A percentile compares a stretch with the other conserved stretches of the same genome.
Evolutionary conservation across 2,797 vertebrate species (phyloP).

Genomic region (Tangara arthus): DNA sequence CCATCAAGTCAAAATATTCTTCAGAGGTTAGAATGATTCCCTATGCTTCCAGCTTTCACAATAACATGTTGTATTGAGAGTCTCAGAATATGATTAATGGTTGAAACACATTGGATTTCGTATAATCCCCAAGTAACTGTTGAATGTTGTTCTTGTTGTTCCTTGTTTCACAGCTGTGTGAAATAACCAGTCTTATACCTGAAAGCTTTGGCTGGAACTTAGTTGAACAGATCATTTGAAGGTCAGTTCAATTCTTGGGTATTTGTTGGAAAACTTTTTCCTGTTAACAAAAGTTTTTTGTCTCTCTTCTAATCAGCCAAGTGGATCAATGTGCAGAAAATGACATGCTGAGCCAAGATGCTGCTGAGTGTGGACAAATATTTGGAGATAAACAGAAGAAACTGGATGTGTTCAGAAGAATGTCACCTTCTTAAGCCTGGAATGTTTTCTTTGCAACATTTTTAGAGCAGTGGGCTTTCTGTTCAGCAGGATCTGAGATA

Average conservation of each 20-base stretch:
- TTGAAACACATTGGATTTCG: background rate
- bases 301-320: background rate
- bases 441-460: background rate
- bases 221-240: background rate
- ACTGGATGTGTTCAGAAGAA: background rate
- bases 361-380: background rate
- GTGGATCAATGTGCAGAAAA: background rate
- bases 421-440: background rate
- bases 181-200: background rate
- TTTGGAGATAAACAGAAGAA: background rate
- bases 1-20: background rate
- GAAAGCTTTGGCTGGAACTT: background rate
- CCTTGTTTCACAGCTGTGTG: background rate
- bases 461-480: background rate
- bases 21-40: background rate
- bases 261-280: background rate
- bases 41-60: background rate
- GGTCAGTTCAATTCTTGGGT: background rate
- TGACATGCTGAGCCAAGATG: background rate
- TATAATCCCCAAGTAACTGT: background rate
- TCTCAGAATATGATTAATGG: background rate
- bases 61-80: background rate
- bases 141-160: background rate
- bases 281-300: background rate
- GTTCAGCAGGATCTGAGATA: background rate